Evolutionary conservation across 2,888 invertebrate species (phyloP).

Genomic region (Xylota segnis): DNA sequence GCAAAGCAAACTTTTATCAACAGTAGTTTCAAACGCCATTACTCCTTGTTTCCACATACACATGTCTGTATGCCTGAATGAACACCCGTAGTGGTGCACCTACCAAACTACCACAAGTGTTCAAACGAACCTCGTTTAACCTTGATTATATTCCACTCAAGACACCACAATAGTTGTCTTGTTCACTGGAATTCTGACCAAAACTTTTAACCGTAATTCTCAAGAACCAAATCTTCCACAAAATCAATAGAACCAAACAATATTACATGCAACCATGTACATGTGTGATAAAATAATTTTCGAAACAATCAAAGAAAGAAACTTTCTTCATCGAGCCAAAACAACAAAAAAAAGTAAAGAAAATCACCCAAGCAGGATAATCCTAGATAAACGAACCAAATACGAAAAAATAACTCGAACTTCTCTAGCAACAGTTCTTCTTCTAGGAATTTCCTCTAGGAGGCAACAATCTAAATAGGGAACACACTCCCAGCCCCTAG

Average conservation of each 20-base stretch:
- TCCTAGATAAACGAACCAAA: constrained; percentile 57
- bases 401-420: constrained; percentile 18
- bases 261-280: background rate
- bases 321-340: constrained; percentile 35
- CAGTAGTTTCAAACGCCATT: too few relatives aligned
- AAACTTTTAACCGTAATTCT: constrained; percentile 37
- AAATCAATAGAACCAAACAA: background rate
- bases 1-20: too few relatives aligned
- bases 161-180: background rate
- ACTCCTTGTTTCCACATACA: too few relatives aligned
- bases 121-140: too few relatives aligned
- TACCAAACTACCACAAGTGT: too few relatives aligned
- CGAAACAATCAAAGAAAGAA: constrained; percentile 46
- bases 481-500: constrained; percentile 1
- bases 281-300: constrained; percentile 45
- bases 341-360: constrained; percentile 19
- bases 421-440: constrained; percentile 52
- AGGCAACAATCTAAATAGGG: constrained; percentile 8
- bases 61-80: too few relatives aligned
- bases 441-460: constrained; percentile 30
- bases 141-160: background rate
- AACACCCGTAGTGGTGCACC: too few relatives aligned
- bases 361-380: constrained; percentile 54
- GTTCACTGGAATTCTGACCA: background rate
- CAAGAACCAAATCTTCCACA: background rate